Evolutionary conservation across 2,888 invertebrate genomes (phyloP), one percentile per base, ranked within the genome.

Genomic region (Cistogaster globosa): DNA sequence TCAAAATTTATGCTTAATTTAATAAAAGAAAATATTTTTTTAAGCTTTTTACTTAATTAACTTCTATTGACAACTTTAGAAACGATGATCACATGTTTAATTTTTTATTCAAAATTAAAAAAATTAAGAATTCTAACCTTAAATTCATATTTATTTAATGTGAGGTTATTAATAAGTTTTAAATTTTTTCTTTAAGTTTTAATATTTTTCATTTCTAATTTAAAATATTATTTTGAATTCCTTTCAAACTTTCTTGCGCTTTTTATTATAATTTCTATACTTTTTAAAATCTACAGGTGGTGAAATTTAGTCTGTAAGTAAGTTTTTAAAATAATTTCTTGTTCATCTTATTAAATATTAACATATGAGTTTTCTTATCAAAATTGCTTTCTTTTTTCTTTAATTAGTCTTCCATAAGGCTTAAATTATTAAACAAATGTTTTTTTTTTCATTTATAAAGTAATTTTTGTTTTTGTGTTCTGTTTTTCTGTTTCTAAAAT

Each of bases 331-430:
- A 38, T 69, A 36, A 51, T 60, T 74, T 38, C 0, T 18, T 63
- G 11, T 71, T 45, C 26, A 67, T 51, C 4, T 69, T 67, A 32
- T 62, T 51, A 60, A 55, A 76, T 26, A 67, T 74, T 48, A 72
- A 60, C 65, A 69, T 78, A 57, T 62, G 69, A 42, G 74, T 77
- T 77, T 68, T 78, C 81, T 80, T 67, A 67, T 63, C 71, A 83
- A 79, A 80, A 67, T 74, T 69, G 58, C 42, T 75, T 62, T 26
- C n/a, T n/a, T 42, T 69, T 69, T 48, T 67, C 12, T 53, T 51
- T 71, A 51, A 72, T 74, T 60, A 80, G 79, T 72, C 79, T 65
- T 80, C 72, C 65, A 42, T 67, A 67, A 80, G 79, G 79, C 72
- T 72, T 69, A 68, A 78, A 63, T 78, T 57, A 71, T 67, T 38